phyloP scores from a whole-genome alignment of 2,797 vertebrate genomes.

The Triplophysa bombifrons region DNA sequence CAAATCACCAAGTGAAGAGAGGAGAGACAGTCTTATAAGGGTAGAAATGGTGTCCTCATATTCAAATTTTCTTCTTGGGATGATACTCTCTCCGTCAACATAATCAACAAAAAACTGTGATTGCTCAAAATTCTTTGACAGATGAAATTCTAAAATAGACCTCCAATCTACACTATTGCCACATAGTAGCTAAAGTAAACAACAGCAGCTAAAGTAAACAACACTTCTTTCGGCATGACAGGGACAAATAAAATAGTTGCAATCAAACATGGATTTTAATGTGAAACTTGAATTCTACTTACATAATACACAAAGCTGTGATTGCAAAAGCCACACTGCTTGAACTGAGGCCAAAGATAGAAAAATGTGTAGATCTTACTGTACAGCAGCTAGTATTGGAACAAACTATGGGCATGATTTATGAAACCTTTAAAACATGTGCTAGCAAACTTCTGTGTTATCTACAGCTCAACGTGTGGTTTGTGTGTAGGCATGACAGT shows the following conservation, averaged over 20 bases:
- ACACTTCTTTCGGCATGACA: not conserved
- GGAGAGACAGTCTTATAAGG: not conserved
- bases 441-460: not conserved
- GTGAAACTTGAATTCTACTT: not conserved
- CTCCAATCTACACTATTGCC: not conserved
- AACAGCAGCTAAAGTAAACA: not conserved
- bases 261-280: not conserved
- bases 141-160: not conserved
- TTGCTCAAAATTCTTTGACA: not conserved
- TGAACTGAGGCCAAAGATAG: slow-evolving; percentile 15
- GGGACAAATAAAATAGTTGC: not conserved
- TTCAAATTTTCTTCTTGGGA: not conserved
- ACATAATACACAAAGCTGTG: not conserved
- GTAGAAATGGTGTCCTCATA: slow-evolving; percentile 1
- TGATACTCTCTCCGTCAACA: not conserved
- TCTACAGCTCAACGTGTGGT: not conserved
- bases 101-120: not conserved
- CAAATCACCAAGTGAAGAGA: slow-evolving; percentile 13
- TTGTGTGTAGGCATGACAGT: not conserved
- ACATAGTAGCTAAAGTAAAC: not conserved
- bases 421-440: slow-evolving; percentile 14
- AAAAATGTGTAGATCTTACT: not conserved
- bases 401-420: slow-evolving; percentile 27
- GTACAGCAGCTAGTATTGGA: not conserved
- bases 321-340: slow-evolving; percentile 14